These are phyloP conservation scores for Andricus curvator DNA, from an alignment of 2,888 invertebrate genomes.

Conservation along the genomic window DNA sequence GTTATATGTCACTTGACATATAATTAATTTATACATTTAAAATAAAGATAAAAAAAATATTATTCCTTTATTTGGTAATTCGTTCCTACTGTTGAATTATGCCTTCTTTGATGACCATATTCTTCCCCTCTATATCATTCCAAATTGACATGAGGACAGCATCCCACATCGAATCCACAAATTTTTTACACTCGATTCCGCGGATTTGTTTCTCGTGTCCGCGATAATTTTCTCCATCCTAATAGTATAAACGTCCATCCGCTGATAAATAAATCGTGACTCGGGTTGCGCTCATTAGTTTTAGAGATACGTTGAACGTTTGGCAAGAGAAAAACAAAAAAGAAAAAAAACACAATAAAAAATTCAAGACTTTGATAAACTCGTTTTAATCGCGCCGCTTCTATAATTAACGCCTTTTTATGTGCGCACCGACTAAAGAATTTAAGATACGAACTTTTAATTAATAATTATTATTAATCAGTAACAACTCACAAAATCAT, in stretches of 20 bases:
- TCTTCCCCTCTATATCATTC: background rate
- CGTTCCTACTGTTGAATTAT: background rate
- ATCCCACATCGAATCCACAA: background rate
- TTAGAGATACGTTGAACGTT: conserved; percentile 29
- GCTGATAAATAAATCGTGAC: conserved; percentile 31
- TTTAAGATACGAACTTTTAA: background rate
- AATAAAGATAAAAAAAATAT: background rate
- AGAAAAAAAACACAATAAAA: conserved; percentile 7
- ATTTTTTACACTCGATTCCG: conserved; percentile 1
- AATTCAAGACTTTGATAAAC: conserved; percentile 25
- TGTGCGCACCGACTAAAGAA: background rate
- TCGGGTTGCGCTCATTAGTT: conserved; percentile 5
- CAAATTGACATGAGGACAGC: background rate
- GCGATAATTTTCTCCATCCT: background rate
- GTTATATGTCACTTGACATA: too few species aligned
- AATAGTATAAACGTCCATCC: background rate
- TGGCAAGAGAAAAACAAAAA: conserved; percentile 11
- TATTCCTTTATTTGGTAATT: background rate
- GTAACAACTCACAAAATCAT: background rate
- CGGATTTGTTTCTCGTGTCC: conserved; percentile 13
- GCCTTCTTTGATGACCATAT: background rate
- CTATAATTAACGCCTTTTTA: conserved; percentile 18
- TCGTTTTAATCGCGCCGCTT: conserved; percentile 13
- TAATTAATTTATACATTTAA: background rate
- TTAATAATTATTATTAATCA: conserved; percentile 6